Evolutionary conservation across 2,113 vertebrate species (phyloP), one percentile per base, ranked within the genome.

Genomic region (Sorex fumeus): DNA sequence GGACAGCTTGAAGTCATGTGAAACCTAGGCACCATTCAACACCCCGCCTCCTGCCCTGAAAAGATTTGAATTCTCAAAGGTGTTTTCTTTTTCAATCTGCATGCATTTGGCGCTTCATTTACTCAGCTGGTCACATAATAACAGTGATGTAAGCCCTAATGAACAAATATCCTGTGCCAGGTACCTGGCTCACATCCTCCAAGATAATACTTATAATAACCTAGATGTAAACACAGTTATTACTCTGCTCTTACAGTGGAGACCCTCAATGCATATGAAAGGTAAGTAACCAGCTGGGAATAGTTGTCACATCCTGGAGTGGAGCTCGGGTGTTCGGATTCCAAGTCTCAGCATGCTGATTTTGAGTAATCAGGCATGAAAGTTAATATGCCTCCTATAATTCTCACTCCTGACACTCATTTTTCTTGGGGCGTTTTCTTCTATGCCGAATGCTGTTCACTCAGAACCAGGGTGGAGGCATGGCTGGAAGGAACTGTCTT

Each of bases 381-480:
- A 47, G 45, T 91, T 80, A 87, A 43, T 3, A 36, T 8, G 60
- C 8, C 32, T 70, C 60, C 71, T 47, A 2, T 36, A 13, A 75
- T 91, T 57, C 66, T 88, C 40, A 4, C 50, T 91, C 12, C 72
- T 88, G 77, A 40, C 86, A 62, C 47, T 57, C 0, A 1, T 32
- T 88, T 72, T 64, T 87, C 47, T 45, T 27, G 45, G 69, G 87
- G 53, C 87, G 25, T 87, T 96, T 98, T 95, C 94, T 96, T 97
- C 69, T 87, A 94, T 91, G 95, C 85, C 84, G 75, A 84, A 75
- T 95, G 87, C 94, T 70, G 87, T 95, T 95, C 94, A 70, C 30
- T 88, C n/a, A 11, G 34, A 19, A 34, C 74, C 88, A 82, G 95
- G 93, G 60, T 94, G 78, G 78, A 84, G 88, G 84, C 94, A 64